A percentile compares a stretch with the other conserved stretches of the same genome.
These are phyloP conservation scores for Drosophila repleta DNA, from an alignment of 1,140 invertebrate species.

Conservation along the genomic window DNA sequence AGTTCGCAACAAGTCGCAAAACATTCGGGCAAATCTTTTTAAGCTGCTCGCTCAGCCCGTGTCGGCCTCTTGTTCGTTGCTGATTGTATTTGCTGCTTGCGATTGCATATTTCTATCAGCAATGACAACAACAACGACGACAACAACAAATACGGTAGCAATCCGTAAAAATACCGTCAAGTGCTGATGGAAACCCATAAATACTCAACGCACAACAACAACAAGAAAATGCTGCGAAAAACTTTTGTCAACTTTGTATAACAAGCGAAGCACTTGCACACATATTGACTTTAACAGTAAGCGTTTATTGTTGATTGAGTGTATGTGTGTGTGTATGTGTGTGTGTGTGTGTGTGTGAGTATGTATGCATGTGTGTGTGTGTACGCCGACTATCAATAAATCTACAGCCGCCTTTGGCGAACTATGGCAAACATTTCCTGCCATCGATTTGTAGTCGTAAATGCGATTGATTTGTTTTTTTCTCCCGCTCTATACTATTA, in stretches of 20 bases:
- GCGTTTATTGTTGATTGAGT: conserved; percentile 64
- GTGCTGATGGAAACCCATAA: conserved; percentile 70
- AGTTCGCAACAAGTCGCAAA: conserved; percentile 8
- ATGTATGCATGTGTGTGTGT: conserved; percentile 4
- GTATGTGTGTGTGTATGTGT: conserved; percentile 17
- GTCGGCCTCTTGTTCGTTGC: conserved; percentile 42
- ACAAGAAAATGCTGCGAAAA: conserved; percentile 36
- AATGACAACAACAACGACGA: conserved; percentile 7
- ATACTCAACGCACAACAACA: conserved; percentile 46
- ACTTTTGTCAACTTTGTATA: conserved; percentile 69
- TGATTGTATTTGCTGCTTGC: conserved; percentile 70
- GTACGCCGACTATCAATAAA: conserved; percentile 57
- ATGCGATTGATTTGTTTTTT: conserved; percentile 6
- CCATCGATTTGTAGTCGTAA: conserved; percentile 26
- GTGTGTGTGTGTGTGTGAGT: conserved; percentile 8
- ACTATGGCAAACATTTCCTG: conserved; percentile 30
- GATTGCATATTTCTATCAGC: conserved; percentile 60
- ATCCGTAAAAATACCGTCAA: conserved; percentile 54
- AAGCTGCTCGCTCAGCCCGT: conserved; percentile 19
- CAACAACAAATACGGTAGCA: conserved; percentile 22
- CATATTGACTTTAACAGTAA: conserved; percentile 75
- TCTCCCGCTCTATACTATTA: not conserved
- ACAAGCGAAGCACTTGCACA: conserved; percentile 70
- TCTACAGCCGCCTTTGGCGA: conserved; percentile 49
- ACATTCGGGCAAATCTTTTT: conserved; percentile 1